A percentile compares a stretch with the other conserved stretches of the same genome.
These are phyloP conservation scores for Serranus cabrilla DNA, from an alignment of 2,797 vertebrate genomes.

Conservation along the genomic window DNA sequence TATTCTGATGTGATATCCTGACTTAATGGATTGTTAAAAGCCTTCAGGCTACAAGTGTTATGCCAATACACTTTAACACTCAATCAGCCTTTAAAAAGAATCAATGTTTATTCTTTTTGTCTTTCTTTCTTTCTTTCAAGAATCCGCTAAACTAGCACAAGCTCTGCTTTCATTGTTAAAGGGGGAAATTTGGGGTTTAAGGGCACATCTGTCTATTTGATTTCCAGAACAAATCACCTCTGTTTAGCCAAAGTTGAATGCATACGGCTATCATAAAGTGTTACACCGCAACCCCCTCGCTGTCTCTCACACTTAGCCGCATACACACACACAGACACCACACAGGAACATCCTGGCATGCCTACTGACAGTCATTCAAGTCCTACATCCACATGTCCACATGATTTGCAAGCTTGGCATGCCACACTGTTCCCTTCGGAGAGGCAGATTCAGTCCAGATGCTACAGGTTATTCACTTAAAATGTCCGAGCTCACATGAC, in stretches of 20 bases:
- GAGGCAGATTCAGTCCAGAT: slow-evolving; percentile 66
- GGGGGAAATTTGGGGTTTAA: slow-evolving; percentile 10
- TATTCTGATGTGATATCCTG: slow-evolving; percentile 34
- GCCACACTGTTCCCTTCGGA: slow-evolving; percentile 36
- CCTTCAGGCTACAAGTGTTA: slow-evolving; percentile 32
- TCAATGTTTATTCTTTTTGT: slow-evolving; percentile 6
- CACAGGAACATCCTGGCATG: slow-evolving; percentile 47
- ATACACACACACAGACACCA: slow-evolving; percentile 7
- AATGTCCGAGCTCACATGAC: slow-evolving; percentile 47
- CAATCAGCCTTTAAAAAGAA: slow-evolving; percentile 27
- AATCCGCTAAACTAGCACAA: background rate
- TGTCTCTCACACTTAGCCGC: slow-evolving; percentile 22
- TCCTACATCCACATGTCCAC: slow-evolving; percentile 50
- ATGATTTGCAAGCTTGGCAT: slow-evolving; percentile 65
- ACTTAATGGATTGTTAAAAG: slow-evolving; percentile 42
- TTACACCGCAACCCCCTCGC: slow-evolving; percentile 5
- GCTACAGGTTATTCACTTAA: slow-evolving; percentile 67
- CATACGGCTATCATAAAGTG: slow-evolving; percentile 14
- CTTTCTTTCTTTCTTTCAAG: background rate
- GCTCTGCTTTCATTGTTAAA: background rate
- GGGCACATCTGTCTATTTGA: slow-evolving; percentile 20
- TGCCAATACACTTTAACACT: slow-evolving; percentile 39
- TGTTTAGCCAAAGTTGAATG: slow-evolving; percentile 12
- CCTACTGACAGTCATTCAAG: slow-evolving; percentile 53
- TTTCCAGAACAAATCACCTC: slow-evolving; percentile 24